Percentiles rank a stretch among this genome's conserved stretches.
Conservation (phyloP, 2,113 vertebrate species). For the Cygnus buccinator region DNA sequence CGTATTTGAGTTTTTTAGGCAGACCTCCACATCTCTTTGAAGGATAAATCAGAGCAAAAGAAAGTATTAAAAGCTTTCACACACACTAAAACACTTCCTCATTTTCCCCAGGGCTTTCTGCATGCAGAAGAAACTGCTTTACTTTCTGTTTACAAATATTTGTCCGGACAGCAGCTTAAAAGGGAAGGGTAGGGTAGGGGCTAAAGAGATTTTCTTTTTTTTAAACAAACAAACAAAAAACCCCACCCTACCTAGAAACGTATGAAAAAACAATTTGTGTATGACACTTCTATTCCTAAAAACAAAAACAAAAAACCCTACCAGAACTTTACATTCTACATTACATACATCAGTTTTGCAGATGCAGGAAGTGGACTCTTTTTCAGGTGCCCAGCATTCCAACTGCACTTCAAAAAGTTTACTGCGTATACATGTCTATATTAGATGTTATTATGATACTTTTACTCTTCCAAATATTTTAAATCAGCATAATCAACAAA, state of each 20-base stretch:
- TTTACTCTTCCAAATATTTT: not conserved
- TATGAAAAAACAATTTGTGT: not conserved
- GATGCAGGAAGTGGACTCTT: not conserved
- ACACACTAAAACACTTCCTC: constrained; percentile 28
- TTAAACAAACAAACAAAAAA: not conserved
- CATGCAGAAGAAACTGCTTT: constrained; percentile 7
- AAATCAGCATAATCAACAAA: not conserved
- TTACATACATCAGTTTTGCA: not conserved
- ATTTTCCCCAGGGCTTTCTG: not conserved
- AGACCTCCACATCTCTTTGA: constrained; percentile 17
- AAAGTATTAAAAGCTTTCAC: not conserved
- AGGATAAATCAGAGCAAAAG: constrained; percentile 36
- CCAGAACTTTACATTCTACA: not conserved
- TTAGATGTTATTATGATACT: not conserved
- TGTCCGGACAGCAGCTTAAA: constrained; percentile 11
- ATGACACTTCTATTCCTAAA: not conserved
- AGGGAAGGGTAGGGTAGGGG: not conserved
- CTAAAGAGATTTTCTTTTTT: not conserved
- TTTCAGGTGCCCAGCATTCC: not conserved
- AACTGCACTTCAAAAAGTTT: not conserved
- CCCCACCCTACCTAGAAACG: not conserved
- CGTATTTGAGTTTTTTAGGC: not conserved
- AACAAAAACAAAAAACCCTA: not conserved
- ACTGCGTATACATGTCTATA: not conserved
- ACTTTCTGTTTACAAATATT: constrained; percentile 40